phyloP scores from a whole-genome alignment of 1,140 invertebrate species.

The Trichomalopsis sarcophagae region DNA sequence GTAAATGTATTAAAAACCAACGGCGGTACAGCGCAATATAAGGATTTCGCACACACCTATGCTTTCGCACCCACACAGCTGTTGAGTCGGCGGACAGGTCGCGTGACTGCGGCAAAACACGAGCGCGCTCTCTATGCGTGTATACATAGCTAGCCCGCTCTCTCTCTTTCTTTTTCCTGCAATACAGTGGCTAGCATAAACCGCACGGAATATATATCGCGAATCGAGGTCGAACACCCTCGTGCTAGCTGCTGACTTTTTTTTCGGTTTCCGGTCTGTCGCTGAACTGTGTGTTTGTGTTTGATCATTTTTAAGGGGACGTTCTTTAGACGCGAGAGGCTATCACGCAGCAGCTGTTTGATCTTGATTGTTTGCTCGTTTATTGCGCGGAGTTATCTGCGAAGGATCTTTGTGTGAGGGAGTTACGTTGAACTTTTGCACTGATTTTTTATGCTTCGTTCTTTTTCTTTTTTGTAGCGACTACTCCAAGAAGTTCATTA shows the following conservation, averaged over 20 bases:
- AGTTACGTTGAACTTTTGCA: slow-evolving; percentile 14
- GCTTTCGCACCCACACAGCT: neutral
- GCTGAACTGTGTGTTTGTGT: neutral
- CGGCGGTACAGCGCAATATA: neutral
- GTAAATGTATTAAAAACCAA: neutral
- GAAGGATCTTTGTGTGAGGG: neutral
- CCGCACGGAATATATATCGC: slow-evolving; percentile 2
- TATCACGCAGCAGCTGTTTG: too few relatives aligned
- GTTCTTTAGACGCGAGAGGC: too few relatives aligned
- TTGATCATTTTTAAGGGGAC: neutral
- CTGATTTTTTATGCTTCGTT: neutral
- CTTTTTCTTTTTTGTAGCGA: neutral
- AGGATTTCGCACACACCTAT: neutral
- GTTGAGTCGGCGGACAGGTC: slow-evolving; percentile 18
- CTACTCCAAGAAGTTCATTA: too few relatives aligned
- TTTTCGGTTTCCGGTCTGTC: too few relatives aligned
- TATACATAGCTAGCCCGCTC: neutral
- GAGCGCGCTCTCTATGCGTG: neutral
- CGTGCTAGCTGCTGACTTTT: neutral
- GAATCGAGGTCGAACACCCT: slow-evolving; percentile 38
- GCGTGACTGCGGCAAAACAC: slow-evolving; percentile 46
- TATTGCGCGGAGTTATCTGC: neutral
- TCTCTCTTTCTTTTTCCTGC: neutral
- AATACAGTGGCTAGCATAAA: neutral
- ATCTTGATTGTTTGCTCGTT: slow-evolving; percentile 23